These are phyloP conservation scores for Sardina pilchardus DNA, from an alignment of 2,113 vertebrate genomes.

Conservation along the genomic window DNA sequence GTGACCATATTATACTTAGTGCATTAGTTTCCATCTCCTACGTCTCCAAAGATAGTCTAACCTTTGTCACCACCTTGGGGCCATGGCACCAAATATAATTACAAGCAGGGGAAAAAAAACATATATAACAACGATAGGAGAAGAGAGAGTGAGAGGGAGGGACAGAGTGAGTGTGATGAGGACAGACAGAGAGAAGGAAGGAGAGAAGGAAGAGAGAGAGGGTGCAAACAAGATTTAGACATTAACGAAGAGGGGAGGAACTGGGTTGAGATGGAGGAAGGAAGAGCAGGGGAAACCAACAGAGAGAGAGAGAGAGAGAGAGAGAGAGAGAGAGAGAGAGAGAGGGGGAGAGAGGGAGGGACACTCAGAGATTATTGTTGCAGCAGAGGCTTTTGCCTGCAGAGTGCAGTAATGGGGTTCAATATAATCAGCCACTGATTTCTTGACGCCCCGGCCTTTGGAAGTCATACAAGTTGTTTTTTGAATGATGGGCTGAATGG, in stretches of 20 bases:
- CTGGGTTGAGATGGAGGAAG: conserved; percentile 1
- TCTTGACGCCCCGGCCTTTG: neutral
- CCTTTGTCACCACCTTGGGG: conserved; percentile 34
- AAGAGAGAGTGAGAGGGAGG: conserved; percentile 6
- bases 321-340: neutral
- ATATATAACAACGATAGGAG: neutral
- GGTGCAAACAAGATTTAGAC: neutral
- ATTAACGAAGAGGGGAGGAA: neutral
- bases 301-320: neutral
- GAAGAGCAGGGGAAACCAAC: conserved; percentile 9
- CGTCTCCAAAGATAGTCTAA: conserved; percentile 39
- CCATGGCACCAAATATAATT: conserved; percentile 46
- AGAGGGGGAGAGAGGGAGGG: neutral
- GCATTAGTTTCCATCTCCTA: neutral
- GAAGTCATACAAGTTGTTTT: conserved; percentile 24
- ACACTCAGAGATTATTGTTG: neutral
- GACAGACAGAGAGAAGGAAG: neutral
- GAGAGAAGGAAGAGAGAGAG: neutral
- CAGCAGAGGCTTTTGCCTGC: conserved; percentile 12
- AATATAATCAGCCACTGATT: conserved; percentile 8
- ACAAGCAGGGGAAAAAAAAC: conserved; percentile 43
- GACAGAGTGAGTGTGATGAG: neutral
- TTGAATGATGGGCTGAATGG: neutral
- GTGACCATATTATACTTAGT: neutral
- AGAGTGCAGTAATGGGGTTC: conserved; percentile 36